Evolutionary conservation across 2,113 vertebrate genomes (phyloP).

Genomic region (Oplegnathus fasciatus): DNA sequence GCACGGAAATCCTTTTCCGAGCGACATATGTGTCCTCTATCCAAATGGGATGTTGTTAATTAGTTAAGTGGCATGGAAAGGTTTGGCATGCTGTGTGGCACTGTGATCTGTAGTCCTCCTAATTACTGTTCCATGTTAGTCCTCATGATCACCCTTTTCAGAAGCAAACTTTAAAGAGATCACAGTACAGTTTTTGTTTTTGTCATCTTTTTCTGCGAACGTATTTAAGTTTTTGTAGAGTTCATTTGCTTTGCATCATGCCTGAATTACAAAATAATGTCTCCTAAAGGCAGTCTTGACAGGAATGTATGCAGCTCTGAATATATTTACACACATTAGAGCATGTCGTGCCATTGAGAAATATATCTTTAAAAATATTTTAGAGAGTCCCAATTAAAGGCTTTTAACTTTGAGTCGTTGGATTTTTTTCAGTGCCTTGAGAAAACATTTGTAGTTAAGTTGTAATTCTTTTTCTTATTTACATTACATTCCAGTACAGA

Average conservation of each 20-base stretch:
- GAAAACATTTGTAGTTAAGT: not conserved
- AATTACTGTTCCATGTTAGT: not conserved
- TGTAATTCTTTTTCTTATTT: not conserved
- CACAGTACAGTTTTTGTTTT: slow-evolving; percentile 1
- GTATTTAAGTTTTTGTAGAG: not conserved
- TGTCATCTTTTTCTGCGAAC: not conserved
- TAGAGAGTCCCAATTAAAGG: not conserved
- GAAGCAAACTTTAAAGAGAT: slow-evolving; percentile 3
- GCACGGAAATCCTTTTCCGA: not conserved
- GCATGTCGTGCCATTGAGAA: not conserved
- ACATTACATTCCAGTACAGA: not conserved
- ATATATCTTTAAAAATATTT: not conserved
- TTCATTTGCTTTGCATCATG: slow-evolving; percentile 17
- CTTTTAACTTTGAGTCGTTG: not conserved
- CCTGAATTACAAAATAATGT: not conserved
- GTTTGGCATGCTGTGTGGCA: not conserved
- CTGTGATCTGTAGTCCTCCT: slow-evolving; percentile 1
- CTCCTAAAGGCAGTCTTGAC: not conserved
- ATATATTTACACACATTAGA: not conserved
- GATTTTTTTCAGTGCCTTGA: not conserved
- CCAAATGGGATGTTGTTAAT: slow-evolving; percentile 23
- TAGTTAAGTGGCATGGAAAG: slow-evolving; percentile 20
- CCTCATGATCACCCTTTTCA: not conserved
- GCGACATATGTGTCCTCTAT: not conserved
- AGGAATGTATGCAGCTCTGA: not conserved